Base-by-base conservation (phyloP, 2,113 vertebrate species). In the Erpornis zantholeuca region DNA sequence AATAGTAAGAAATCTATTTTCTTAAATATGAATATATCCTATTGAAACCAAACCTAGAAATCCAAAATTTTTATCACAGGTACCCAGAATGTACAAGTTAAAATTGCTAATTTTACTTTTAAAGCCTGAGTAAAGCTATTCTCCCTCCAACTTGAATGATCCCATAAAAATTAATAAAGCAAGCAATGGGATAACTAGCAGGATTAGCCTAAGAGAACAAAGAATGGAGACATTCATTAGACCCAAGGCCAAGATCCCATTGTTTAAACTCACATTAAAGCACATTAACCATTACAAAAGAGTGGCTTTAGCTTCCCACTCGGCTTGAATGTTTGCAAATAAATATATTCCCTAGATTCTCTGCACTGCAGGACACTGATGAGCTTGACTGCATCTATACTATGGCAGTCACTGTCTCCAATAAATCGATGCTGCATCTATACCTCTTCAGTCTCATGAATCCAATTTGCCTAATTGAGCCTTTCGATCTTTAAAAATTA, bases 191-290 rank as follows among this genome's bases (percentile, higher is more conserved):
- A 21, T 47, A 82, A 88, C 24, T 28, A 15, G 28, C 38, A 82
- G 29, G 61, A 82, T 68, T 59, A 88, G n/a, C 63, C 35, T 59
- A 56, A 60, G 71, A 77, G 38, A 93, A 89, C 40, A 70, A 87
- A 82, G 44, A 93, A 68, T 14, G 7, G 24, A 24, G 54, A 76
- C 1, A 3, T 64, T 79, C 14, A 6, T 66, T 38, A 72, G 22
- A 13, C 45, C 23, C 45, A 47, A 75, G 61, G 40, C 40, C 4
- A 3, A 82, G 19, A 90, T 44, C 35, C 36, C 38, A 31, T 8
- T 86, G n/a, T 60, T 92, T 36, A 88, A 93, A 13, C 38, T 70
- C 70, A 28, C 57, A 29, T 73, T 80, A 90, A 80, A 92, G 54
- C 33, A 90, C 17, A 33, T 27, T 47, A 82, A 52, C 23, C 6